Evolutionary conservation across 1,140 invertebrate species (phyloP), one percentile per base, ranked within the genome.

Genomic region (Cotesia typhae): DNA sequence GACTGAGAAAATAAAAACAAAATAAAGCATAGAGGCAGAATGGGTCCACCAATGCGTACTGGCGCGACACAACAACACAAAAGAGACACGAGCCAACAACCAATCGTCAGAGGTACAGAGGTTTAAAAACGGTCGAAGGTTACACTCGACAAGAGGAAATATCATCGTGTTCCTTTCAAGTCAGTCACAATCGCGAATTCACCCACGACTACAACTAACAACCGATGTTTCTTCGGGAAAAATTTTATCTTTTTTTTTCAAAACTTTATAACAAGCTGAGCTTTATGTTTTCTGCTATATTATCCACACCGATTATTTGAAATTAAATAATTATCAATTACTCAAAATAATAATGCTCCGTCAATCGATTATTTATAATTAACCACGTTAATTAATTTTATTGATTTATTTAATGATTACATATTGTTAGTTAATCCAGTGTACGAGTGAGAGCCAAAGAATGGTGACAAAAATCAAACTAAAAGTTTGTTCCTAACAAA

Each of bases 381-480:
- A 28, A 28, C 28, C 28, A 28, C 28, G 28, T 28, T 28, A 28
- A 28, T 28, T 28, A 28, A 28, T 3, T 28, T 28, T 28, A 28
- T 28, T 2, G 3, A 28, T 28, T 28, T 28, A 28, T 28, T 28
- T 28, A 28, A 28, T 28, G 28, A 28, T 28, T 28, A 28, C 28
- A 28, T 28, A 28, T 28, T 28, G 28, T 28, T 28, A 28, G 28
- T 28, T 28, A 28, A 28, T 41, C 9, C 41, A 35, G 38, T 2
- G 14, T 41, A 36, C 17, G 35, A 5, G 4, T 28, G 7, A 9
- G 37, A 5, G n/a, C n/a, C 47, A 51, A 51, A 66, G 38, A 66
- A 66, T 66, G 37, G 51, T 67, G 66, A 51, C 51, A 55, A 67
- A 35, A 67, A 67, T 67, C 36, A 66, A 51, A 41, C 64, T n/a